These are phyloP conservation scores for Haliaeetus leucogaster DNA, from an alignment of 2,113 vertebrate species.

Conservation along the genomic window DNA sequence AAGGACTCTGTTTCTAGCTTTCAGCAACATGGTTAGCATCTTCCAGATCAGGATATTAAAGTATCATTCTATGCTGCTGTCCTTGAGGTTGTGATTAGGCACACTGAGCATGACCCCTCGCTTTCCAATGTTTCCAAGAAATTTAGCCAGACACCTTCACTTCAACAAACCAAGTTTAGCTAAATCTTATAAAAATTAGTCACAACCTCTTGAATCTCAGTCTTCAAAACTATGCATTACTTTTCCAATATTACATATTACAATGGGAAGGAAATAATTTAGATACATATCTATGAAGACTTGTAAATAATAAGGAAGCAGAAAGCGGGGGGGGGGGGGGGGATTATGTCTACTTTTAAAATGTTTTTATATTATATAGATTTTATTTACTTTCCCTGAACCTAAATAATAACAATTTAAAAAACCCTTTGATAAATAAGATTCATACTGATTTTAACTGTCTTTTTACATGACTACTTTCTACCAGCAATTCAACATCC, in stretches of 20 bases:
- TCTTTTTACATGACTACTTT: neutral
- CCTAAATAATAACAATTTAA: neutral
- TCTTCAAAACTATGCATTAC: neutral
- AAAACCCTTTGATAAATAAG: neutral
- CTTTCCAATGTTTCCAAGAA: neutral
- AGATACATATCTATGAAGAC: neutral
- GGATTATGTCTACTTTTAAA: neutral
- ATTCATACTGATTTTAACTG: neutral
- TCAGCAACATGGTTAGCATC: neutral
- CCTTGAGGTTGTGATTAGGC: neutral
- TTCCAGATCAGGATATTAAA: neutral
- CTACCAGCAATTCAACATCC: neutral
- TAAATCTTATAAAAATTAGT: neutral
- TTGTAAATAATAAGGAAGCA: neutral
- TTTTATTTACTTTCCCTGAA: neutral
- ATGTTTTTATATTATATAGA: neutral
- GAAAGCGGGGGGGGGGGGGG: fast-evolving
- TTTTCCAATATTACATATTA: neutral
- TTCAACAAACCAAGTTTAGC: neutral
- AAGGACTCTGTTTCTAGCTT: neutral
- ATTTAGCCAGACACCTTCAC: neutral
- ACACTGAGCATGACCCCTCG: neutral
- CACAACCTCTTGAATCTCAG: neutral
- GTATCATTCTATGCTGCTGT: neutral
- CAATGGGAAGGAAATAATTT: neutral